These are phyloP conservation scores for Copsychus sechellarum DNA, from an alignment of 2,113 vertebrate species.

Conservation along the genomic window DNA sequence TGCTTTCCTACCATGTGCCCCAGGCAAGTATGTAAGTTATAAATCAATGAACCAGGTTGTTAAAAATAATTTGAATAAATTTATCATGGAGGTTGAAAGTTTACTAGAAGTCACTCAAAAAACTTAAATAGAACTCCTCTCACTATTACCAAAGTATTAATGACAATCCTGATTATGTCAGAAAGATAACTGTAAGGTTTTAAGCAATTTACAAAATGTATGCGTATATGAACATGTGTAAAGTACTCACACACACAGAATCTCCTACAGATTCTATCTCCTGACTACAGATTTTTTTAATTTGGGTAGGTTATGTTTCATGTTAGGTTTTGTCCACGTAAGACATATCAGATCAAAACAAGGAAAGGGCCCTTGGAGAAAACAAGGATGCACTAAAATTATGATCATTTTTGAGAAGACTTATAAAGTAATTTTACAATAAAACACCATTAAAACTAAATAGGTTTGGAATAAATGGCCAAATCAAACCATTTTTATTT, in stretches of 20 bases:
- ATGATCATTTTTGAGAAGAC: neutral
- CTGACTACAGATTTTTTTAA: neutral
- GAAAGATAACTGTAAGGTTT: neutral
- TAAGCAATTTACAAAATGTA: neutral
- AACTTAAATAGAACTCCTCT: neutral
- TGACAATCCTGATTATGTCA: neutral
- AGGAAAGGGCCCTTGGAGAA: neutral
- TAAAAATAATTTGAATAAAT: neutral
- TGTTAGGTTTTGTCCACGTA: neutral
- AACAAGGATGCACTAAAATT: neutral
- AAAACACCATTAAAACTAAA: neutral
- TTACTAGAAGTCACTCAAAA: neutral
- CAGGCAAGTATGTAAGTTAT: neutral
- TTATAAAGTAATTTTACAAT: neutral
- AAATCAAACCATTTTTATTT: neutral
- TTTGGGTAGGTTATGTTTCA: rapidly evolving
- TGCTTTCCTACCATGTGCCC: neutral
- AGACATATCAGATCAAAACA: neutral
- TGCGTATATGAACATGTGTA: neutral
- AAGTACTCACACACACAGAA: neutral
- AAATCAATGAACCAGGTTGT: neutral
- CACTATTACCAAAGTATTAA: neutral
- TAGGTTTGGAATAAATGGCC: neutral
- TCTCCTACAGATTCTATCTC: neutral
- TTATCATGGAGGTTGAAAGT: neutral